Base-by-base conservation (phyloP, 2,888 invertebrate genomes). In the Bugulina stolonifera region DNA sequence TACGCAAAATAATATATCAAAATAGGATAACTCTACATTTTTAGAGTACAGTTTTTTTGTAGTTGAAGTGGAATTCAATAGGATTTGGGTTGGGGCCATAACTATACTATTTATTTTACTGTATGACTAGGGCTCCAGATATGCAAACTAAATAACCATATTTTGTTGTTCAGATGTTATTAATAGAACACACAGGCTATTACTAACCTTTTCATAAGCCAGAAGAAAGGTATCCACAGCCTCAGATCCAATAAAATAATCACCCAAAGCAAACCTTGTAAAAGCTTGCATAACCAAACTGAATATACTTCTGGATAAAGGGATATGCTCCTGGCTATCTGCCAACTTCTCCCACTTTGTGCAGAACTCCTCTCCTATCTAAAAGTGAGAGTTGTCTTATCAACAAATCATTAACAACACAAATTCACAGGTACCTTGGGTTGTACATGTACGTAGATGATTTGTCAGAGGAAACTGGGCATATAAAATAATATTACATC, bases 261-360 rank as follows among this genome's bases (percentile, higher is more conserved):
- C 64, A 18, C 64, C 64, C 25, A 64, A 64, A 27, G 64, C 64
- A 64, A 64, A 64, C 3, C 64, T 2, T 29, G 64, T 64, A 10
- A 32, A n/a, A 32, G 64, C 27, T 64, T 32, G 25, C 64, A 64
- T 64, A 5, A 64, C 64, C 2, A 64, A 10, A 27, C 29, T 14
- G 10, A 32, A 64, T 10, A 22, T 25, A 32, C 32, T 27, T 10
- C 22, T 22, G 5, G 3, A 14, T 5, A 64, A 32, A 14, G 32
- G 64, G 5, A 64, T 32, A 27, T 64, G 64, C n/a, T 64, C 64
- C n/a, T 64, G 25, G 14, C 29, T 10, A 25, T 27, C 34, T 2
- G 64, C 64, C 22, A 27, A 32, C 34, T 64, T 64, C 2, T 5
- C 32, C 64, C 64, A 64, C 64, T 32, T 82, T 14, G 3, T 34